Base-by-base conservation (phyloP, 2,888 invertebrate species). In the Minunthozetes semirufus region DNA sequence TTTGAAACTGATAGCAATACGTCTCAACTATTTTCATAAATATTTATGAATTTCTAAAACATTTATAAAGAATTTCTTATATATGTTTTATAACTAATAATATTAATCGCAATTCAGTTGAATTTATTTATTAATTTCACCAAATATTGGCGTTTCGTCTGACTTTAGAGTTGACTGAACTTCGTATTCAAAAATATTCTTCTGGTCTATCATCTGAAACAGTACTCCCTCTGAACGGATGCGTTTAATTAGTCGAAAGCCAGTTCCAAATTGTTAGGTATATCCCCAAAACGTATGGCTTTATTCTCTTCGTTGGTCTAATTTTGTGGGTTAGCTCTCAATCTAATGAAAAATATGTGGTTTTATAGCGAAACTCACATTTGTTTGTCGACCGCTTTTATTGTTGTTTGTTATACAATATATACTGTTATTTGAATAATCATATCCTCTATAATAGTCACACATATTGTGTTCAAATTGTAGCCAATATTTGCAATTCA, bases 111-210 rank as follows among this genome's bases (percentile, higher is more conserved):
- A n/a, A n/a, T n/a, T 50, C 4, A 50, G 5, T 27, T 59, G 59
- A 59, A 59, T 17, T 25, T 5, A 59, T 59, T 11, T 59, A 25
- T 48, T 17, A 13, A 9, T 9, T 48, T 5, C 3, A 3, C n/a
- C 9, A 59, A 22, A 25, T 59, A 27, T 25, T 11, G n/a, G n/a
- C n/a, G n/a, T n/a, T n/a, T n/a, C n/a, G 11, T 59, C 22, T 17
- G 59, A 59, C n/a, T n/a, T n/a, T n/a, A n/a, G n/a, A n/a, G 59
- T 59, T 59, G 59, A 59, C n/a, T 59, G 59, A 59, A 59, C 59
- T 27, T 22, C 22, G n/a, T 22, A 59, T 59, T 59, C 27, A 13
- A 22, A 27, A 13, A 2, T 63, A 4, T 29, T 29, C 22, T 56
- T n/a, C 56, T 56, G 25, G 56, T 56, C 56, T 56, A 56, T 56